Percentiles rank a stretch among this genome's conserved stretches.
phyloP scores from a whole-genome alignment of 2,797 vertebrate species.

The Phaenicophaeus curvirostris region DNA sequence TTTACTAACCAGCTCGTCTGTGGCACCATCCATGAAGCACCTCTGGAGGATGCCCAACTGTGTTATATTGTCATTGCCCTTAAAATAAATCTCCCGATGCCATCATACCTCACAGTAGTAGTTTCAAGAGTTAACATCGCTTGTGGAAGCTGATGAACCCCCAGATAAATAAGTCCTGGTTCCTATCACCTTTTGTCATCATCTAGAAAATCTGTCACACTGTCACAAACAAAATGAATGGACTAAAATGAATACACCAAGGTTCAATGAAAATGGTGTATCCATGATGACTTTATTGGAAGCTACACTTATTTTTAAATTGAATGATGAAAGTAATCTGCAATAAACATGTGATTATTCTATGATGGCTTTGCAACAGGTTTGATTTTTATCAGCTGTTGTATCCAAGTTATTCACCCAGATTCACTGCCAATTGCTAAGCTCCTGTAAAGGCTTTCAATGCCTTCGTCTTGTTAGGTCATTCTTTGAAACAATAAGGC shows the following conservation, averaged over 20 bases:
- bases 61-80: background rate
- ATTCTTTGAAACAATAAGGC: background rate
- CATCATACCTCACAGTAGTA: background rate
- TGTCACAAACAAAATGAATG: background rate
- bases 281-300: background rate
- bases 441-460: background rate
- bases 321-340: background rate
- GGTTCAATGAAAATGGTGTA: background rate
- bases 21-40: background rate
- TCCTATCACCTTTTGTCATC: background rate
- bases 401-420: background rate
- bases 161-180: background rate
- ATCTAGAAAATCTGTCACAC: background rate
- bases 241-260: background rate
- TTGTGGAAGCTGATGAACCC: background rate
- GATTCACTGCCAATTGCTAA: background rate
- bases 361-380: background rate
- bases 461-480: background rate
- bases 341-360: background rate
- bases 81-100: background rate
- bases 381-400: background rate
- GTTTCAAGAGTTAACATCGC: background rate
- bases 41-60: background rate
- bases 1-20: background rate
- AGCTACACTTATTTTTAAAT: background rate